Evolutionary conservation across 2,888 invertebrate genomes (phyloP).

Genomic region (Bugulina stolonifera): DNA sequence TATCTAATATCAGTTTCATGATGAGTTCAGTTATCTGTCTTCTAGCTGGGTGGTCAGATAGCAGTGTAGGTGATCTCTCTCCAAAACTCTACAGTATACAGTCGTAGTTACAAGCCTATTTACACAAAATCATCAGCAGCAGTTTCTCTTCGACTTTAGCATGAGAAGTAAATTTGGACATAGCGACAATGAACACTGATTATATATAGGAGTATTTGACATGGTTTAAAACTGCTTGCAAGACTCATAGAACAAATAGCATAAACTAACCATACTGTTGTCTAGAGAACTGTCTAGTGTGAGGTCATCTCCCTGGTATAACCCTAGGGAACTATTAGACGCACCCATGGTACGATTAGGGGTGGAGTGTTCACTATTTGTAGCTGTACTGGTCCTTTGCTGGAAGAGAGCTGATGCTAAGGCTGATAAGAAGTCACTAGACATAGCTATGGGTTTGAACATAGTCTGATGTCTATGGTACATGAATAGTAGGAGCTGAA

Average conservation of each 20-base stretch:
- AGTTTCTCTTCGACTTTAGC: too few species aligned
- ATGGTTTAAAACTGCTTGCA: too few species aligned
- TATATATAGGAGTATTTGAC: too few species aligned
- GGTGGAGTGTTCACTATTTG: constrained; percentile 50
- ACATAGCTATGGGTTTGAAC: constrained; percentile 84
- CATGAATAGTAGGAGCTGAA: constrained; percentile 81
- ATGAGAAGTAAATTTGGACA: too few species aligned
- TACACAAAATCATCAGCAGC: too few species aligned
- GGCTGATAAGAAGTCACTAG: constrained; percentile 79
- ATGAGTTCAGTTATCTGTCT: constrained; percentile 91
- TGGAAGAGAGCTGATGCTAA: constrained; percentile 81
- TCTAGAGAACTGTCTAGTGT: background rate
- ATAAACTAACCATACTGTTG: constrained; percentile 1
- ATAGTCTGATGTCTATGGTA: constrained; percentile 88
- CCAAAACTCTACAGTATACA: constrained; percentile 7
- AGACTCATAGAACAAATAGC: background rate
- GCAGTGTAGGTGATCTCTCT: constrained; percentile 15
- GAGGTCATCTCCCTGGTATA: background rate
- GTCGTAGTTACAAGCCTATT: too few species aligned
- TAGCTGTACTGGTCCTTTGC: constrained; percentile 53
- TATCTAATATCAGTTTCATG: constrained; percentile 86
- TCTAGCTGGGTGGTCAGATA: constrained; percentile 65
- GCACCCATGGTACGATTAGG: background rate
- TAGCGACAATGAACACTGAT: too few species aligned
- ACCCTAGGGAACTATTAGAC: background rate